Evolutionary conservation across 1,140 invertebrate genomes (phyloP).

Genomic region (Caerostris extrusa): DNA sequence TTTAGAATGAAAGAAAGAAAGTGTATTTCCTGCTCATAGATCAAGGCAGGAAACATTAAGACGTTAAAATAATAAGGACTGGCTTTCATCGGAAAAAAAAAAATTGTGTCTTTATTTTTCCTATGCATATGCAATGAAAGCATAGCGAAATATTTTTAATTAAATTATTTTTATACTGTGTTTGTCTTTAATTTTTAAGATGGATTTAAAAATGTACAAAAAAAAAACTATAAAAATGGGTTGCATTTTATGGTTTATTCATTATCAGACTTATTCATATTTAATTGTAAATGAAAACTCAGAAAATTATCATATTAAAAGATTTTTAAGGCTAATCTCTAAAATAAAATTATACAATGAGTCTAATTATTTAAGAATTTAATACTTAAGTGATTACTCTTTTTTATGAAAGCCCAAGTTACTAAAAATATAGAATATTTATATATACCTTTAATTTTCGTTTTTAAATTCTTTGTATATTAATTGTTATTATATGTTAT

Average conservation of each 20-base stretch:
- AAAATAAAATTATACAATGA: no score
- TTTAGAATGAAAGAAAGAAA: neutral
- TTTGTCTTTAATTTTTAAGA: neutral
- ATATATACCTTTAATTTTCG: no score
- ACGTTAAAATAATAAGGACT: neutral
- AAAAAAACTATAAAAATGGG: neutral
- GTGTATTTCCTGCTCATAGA: neutral
- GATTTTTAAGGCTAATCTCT: no score
- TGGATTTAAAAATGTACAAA: neutral
- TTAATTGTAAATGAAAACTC: neutral
- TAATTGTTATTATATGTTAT: no score
- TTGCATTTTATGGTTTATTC: neutral
- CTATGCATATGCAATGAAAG: neutral
- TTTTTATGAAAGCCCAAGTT: no score
- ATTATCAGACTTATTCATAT: neutral
- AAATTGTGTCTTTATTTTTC: neutral
- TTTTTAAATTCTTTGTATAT: no score
- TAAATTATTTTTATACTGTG: neutral
- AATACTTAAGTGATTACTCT: no score
- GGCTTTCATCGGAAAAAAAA: neutral
- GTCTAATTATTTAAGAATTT: no score
- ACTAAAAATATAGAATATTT: no score
- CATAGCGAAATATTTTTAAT: neutral
- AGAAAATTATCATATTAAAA: no score
- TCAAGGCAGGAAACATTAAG: neutral